Evolutionary conservation across 2,888 invertebrate genomes (phyloP).

Genomic region (Xestia xanthographa): DNA sequence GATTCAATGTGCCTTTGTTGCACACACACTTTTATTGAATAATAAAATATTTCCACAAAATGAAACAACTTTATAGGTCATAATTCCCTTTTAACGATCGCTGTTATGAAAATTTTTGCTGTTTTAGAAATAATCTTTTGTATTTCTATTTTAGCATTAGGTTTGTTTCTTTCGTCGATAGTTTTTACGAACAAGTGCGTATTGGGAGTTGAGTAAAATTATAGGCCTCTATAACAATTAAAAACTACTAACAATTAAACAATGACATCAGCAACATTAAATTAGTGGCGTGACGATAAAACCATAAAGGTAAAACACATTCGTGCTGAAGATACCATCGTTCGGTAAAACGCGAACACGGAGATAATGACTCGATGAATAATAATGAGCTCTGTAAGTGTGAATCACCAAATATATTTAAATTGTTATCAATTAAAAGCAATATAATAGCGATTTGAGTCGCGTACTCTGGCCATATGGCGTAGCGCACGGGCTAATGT

Average conservation of each 20-base stretch:
- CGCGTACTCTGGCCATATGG: conserved; percentile 88
- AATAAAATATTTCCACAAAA: conserved; percentile 89
- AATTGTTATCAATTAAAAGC: conserved; percentile 91
- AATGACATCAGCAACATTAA: conserved; percentile 72
- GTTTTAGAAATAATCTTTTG: conserved; percentile 60
- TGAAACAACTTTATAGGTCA: conserved; percentile 88
- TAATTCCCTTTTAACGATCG: conserved; percentile 84
- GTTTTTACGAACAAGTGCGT: background rate
- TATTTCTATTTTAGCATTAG: conserved; percentile 29
- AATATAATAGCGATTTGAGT: conserved; percentile 90
- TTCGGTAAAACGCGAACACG: conserved; percentile 85
- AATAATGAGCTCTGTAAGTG: conserved; percentile 89
- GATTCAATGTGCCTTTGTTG: conserved; percentile 89
- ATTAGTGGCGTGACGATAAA: conserved; percentile 85
- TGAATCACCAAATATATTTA: conserved; percentile 91
- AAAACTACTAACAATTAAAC: conserved; percentile 64
- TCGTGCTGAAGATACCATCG: conserved; percentile 87
- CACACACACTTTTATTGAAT: conserved; percentile 87
- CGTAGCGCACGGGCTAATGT: conserved; percentile 80
- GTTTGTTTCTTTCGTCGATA: background rate
- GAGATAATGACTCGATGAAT: conserved; percentile 90
- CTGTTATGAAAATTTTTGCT: conserved; percentile 71
- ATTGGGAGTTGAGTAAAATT: background rate
- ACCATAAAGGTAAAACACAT: conserved; percentile 88
- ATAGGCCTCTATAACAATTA: conserved; percentile 39